Conservation (phyloP, 2,113 vertebrate genomes). For the Protobothrops mucrosquamatus region DNA sequence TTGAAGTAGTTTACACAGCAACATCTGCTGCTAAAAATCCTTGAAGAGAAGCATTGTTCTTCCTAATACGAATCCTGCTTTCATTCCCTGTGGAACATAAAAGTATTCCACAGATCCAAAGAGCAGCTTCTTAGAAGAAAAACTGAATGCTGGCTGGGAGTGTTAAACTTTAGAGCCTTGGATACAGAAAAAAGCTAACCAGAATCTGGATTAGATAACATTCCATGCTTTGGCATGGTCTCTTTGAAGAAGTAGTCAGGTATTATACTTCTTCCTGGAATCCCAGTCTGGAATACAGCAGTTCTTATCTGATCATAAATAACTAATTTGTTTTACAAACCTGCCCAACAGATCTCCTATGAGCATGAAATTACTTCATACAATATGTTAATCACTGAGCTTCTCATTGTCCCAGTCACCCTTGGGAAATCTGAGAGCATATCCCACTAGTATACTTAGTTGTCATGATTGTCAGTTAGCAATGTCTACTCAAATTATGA, state of each 20-base stretch:
- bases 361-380: conserved; percentile 15
- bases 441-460: not conserved
- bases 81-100: not conserved
- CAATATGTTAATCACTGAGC: not conserved
- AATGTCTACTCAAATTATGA: not conserved
- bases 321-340: conserved; percentile 7
- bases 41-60: conserved; percentile 2
- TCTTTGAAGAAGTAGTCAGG: not conserved
- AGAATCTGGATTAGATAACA: conserved; percentile 1
- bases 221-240: not conserved
- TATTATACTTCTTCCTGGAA: not conserved
- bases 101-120: not conserved
- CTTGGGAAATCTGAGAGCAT: conserved; percentile 7
- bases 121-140: not conserved
- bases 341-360: not conserved
- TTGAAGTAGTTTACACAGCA: not conserved
- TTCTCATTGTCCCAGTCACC: conserved; percentile 13
- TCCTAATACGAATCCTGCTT: not conserved
- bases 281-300: not conserved
- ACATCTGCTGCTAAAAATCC: not conserved
- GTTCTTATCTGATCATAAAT: not conserved
- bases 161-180: not conserved
- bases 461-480: not conserved
- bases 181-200: not conserved
- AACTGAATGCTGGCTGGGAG: not conserved